These are phyloP conservation scores for Chironomus striatipennis DNA, from an alignment of 1,140 invertebrate species.

Conservation along the genomic window DNA sequence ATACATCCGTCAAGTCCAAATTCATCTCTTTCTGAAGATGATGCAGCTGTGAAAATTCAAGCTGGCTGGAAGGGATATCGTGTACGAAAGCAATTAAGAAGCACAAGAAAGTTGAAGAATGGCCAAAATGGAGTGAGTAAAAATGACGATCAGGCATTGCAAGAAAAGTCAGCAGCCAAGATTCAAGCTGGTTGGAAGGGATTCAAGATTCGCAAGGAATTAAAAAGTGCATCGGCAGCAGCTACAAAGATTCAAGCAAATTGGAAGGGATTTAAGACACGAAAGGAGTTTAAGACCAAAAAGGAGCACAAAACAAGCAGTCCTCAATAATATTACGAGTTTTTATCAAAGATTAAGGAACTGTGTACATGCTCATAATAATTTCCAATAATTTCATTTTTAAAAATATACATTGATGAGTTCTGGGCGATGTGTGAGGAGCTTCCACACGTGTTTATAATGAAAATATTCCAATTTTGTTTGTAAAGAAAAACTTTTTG, in stretches of 20 bases:
- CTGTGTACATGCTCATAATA: constrained; percentile 3
- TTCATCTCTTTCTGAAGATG: constrained; percentile 38
- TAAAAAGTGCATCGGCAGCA: constrained; percentile 45
- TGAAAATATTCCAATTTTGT: too few species aligned
- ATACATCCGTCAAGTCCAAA: constrained; percentile 37
- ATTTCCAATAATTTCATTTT: neutral
- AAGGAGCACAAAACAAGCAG: neutral
- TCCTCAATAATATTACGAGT: neutral
- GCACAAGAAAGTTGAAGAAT: constrained; percentile 30
- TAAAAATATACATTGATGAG: neutral
- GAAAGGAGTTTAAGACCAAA: constrained; percentile 39
- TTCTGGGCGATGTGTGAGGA: too few species aligned
- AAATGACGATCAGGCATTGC: constrained; percentile 32
- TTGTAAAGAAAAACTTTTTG: too few species aligned
- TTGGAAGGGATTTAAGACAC: constrained; percentile 48
- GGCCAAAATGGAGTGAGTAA: constrained; percentile 24
- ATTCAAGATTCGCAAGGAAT: constrained; percentile 56
- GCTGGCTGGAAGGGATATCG: constrained; percentile 62
- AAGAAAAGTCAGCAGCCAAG: constrained; percentile 58
- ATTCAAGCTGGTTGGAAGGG: constrained; percentile 66
- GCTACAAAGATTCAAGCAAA: constrained; percentile 53
- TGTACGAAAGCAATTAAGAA: constrained; percentile 53
- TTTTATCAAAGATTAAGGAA: neutral
- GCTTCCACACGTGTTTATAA: too few species aligned
- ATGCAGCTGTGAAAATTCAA: constrained; percentile 65